phyloP scores from a whole-genome alignment of 1,140 invertebrate genomes.

The Pogonomyrmex barbatus region DNA sequence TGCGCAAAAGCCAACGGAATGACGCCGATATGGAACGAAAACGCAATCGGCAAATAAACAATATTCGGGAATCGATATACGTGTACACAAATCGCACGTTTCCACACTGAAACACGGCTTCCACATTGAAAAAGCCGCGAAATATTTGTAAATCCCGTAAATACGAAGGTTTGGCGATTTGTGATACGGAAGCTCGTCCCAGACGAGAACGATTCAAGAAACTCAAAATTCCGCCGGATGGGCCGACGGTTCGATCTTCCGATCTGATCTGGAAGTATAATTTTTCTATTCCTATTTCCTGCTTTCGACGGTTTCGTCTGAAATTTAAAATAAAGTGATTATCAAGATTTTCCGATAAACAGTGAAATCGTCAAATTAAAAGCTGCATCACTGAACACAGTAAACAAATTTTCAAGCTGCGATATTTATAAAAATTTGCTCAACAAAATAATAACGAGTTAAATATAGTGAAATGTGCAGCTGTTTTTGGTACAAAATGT shows the following conservation, averaged over 20 bases:
- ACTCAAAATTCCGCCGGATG: conserved; percentile 31
- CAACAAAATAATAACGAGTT: not conserved
- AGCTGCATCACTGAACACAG: not conserved
- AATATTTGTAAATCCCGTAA: conserved; percentile 46
- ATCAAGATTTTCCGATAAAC: not conserved
- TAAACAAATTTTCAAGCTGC: conserved; percentile 17
- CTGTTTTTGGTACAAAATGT: conserved; percentile 5
- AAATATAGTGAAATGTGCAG: not conserved
- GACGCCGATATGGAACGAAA: conserved; percentile 33
- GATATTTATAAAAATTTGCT: conserved; percentile 13
- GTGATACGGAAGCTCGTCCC: not conserved
- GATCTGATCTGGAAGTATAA: conserved; percentile 50
- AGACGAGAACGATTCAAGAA: conserved; percentile 37
- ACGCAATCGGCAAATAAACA: conserved; percentile 49
- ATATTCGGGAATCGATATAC: conserved; percentile 27
- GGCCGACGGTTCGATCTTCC: conserved; percentile 23
- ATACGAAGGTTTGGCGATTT: conserved; percentile 29
- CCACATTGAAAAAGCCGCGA: not conserved
- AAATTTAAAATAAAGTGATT: not conserved
- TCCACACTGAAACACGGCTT: conserved; percentile 9
- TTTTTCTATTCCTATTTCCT: conserved; percentile 36
- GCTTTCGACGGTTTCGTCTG: not conserved
- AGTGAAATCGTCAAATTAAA: conserved; percentile 12
- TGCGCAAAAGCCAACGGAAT: conserved; percentile 11
- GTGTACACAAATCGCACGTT: conserved; percentile 42